Evolutionary conservation across 92 coral and sea anemone genomes (phyloP).

Genomic region (Phenganax stokvisi): DNA sequence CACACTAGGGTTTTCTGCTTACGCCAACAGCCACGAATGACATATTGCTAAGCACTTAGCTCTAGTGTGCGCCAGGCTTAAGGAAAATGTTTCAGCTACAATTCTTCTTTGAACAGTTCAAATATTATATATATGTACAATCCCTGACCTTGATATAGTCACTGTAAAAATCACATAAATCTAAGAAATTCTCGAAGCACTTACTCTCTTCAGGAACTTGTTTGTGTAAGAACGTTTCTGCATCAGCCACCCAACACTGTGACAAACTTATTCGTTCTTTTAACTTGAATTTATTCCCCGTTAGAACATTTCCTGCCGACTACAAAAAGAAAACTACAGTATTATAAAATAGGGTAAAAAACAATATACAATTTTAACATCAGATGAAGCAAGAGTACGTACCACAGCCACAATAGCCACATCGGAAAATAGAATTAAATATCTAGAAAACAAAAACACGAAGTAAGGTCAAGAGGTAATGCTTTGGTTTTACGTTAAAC

Average conservation of each 20-base stretch:
- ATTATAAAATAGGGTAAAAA: background rate
- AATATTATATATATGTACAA: too few relatives aligned
- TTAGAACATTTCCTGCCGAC: slow-evolving; percentile 78
- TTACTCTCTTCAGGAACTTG: slow-evolving; percentile 75
- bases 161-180: too few relatives aligned
- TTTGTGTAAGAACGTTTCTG: slow-evolving; percentile 69
- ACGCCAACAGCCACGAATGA: too few relatives aligned
- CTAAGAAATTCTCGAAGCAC: slow-evolving; percentile 4
- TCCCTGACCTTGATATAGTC: too few relatives aligned
- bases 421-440: slow-evolving; percentile 79
- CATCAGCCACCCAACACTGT: slow-evolving; percentile 66
- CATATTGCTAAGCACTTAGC: too few relatives aligned
- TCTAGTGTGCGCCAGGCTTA: too few relatives aligned
- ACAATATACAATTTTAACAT: background rate
- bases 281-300: slow-evolving; percentile 82
- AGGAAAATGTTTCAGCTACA: too few relatives aligned
- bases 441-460: slow-evolving; percentile 50
- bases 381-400: slow-evolving; percentile 30
- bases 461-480: background rate
- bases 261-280: slow-evolving; percentile 60
- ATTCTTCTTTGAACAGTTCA: too few relatives aligned
- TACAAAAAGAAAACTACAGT: slow-evolving; percentile 30
- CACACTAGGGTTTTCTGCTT: too few relatives aligned
- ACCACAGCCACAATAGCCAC: slow-evolving; percentile 74
- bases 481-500: background rate